Percentiles rank a stretch among this genome's conserved stretches.
phyloP scores from a whole-genome alignment of 2,797 vertebrate genomes.

The Buceros bicornis region DNA sequence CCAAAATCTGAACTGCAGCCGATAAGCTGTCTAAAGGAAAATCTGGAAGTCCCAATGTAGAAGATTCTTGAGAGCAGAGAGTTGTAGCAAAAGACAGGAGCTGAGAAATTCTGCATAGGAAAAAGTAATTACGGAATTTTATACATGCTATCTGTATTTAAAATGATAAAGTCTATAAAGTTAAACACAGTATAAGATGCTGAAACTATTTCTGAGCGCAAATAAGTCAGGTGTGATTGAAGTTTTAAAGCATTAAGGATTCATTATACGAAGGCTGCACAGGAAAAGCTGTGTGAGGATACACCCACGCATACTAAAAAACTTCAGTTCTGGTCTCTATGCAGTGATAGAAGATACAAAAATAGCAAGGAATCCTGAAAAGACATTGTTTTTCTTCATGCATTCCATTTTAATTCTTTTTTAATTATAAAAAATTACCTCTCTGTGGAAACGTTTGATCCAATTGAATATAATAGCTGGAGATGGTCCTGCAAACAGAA shows the following conservation, averaged over 20 bases:
- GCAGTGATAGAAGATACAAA: background rate
- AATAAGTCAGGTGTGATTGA: background rate
- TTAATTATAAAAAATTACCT: conserved; percentile 81
- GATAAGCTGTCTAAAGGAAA: conserved; percentile 94
- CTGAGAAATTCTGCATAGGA: conserved; percentile 88
- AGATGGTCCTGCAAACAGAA: conserved; percentile 92
- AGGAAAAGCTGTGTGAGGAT: background rate
- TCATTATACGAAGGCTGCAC: background rate
- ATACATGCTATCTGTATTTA: conserved; percentile 16
- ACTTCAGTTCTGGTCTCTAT: background rate
- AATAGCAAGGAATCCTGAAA: conserved; percentile 22
- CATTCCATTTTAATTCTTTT: background rate
- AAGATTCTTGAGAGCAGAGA: conserved; percentile 95
- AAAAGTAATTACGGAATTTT: conserved; percentile 44
- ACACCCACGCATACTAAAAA: background rate
- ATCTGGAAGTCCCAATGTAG: conserved; percentile 92
- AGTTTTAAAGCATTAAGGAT: background rate
- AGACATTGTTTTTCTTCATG: background rate
- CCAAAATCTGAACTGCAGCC: conserved; percentile 89
- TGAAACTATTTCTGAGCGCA: background rate
- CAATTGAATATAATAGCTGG: conserved; percentile 88
- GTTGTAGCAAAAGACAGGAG: conserved; percentile 94
- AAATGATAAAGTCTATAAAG: conserved; percentile 1
- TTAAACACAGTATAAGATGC: conserved; percentile 8
- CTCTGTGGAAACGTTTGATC: conserved; percentile 88